Evolutionary conservation across 2,113 vertebrate species (phyloP), one percentile per base, ranked within the genome.

Genomic region (Epinephelus fuscoguttatus): DNA sequence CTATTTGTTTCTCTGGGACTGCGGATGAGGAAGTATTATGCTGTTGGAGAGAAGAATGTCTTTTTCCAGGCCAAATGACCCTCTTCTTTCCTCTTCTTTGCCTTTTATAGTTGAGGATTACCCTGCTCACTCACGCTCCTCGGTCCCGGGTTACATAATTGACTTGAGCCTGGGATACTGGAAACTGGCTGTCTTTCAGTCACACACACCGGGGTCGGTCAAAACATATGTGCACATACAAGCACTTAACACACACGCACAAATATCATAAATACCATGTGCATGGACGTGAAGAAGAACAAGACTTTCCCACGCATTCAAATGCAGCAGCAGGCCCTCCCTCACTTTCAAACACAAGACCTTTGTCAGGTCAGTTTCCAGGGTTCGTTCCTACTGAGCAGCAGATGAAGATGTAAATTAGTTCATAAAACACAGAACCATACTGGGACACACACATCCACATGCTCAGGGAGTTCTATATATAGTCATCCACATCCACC

Each of bases 91-190:
- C 71, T 75, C 80, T 33, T 73, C 78, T 85, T 91, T 92, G 72
- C 92, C 92, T 94, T 92, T 92, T 93, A 92, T 94, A 92, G 92
- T 72, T 19, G 83, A 91, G 70, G 67, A 93, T 92, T 88, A 73
- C 81, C 68, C 67, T 14, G 57, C 79, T 84, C 74, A 56, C 75
- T 86, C 78, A 84, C 21, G 42, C 86, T 87, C 59, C 75, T 55
- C 14, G 18, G 70, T 37, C 73, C 74, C 0, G 6, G 40, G 70
- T 91, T 91, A 91, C 81, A 81, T 89, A 88, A 92, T 87, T 87
- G 70, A 85, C 80, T 80, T 67, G 33, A 75, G 86, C 60, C 66
- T 57, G 60, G 70, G 78, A 89, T 84, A 13, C 47, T 69, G 81
- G 88, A 92, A 90, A 88, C 84, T 77, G 78, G 40, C 87, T 62